These are phyloP conservation scores for Ophion ellenae DNA, from an alignment of 2,888 invertebrate genomes.

Conservation along the genomic window DNA sequence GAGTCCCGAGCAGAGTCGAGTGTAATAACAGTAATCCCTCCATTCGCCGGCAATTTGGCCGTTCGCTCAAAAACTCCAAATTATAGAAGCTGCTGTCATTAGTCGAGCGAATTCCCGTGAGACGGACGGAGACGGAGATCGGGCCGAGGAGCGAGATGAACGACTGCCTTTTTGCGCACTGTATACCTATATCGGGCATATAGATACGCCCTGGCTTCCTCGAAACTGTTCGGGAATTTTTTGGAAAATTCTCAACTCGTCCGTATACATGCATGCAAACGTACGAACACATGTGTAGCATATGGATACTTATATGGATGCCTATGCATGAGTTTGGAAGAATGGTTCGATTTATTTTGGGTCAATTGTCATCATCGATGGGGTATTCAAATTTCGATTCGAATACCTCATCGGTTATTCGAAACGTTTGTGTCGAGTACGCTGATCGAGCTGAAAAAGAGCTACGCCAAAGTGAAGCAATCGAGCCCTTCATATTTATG, in stretches of 20 bases:
- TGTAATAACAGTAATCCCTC: constrained; percentile 83
- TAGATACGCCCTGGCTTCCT: constrained; percentile 69
- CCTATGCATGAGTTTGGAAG: background rate
- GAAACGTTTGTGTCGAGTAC: too few species aligned
- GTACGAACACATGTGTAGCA: background rate
- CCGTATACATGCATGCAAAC: too few species aligned
- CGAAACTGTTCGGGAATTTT: constrained; percentile 73
- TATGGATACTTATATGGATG: too few species aligned
- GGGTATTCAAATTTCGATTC: background rate
- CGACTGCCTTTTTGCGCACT: constrained; percentile 56
- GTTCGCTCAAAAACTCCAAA: constrained; percentile 83
- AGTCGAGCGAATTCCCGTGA: constrained; percentile 70
- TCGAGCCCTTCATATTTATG: too few species aligned
- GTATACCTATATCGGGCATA: constrained; percentile 15
- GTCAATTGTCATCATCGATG: background rate
- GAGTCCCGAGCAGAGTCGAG: constrained; percentile 76
- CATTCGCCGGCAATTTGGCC: constrained; percentile 82
- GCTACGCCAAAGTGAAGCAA: too few species aligned
- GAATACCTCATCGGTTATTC: background rate
- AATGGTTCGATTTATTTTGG: constrained; percentile 36
- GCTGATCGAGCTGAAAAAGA: too few species aligned
- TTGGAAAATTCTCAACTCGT: constrained; percentile 66
- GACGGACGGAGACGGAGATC: constrained; percentile 43
- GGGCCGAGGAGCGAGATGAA: constrained; percentile 47
- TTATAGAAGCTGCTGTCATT: constrained; percentile 84